Evolutionary conservation across 2,797 vertebrate species (phyloP).

Genomic region (Hephaestus fuliginosus): DNA sequence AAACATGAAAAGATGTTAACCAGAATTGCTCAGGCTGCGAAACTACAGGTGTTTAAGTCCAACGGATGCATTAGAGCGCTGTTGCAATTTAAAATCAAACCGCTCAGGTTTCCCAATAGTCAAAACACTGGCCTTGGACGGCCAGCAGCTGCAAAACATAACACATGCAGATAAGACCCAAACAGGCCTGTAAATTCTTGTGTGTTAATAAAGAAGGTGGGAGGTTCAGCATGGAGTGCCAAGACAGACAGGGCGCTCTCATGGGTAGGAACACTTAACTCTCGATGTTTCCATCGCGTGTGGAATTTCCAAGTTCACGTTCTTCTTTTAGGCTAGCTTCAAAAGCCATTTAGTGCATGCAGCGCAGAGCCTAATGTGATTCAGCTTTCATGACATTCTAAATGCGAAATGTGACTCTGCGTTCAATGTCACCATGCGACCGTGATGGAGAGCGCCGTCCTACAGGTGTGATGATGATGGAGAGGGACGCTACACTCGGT

Average conservation of each 20-base stretch:
- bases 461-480: constrained; percentile 61
- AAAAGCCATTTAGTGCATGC: constrained; percentile 2
- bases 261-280: constrained; percentile 18
- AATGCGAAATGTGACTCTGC: constrained; percentile 20
- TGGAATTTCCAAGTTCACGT: constrained; percentile 4
- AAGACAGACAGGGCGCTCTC: constrained; percentile 36
- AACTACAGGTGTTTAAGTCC: constrained; percentile 40
- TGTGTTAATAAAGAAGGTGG: constrained; percentile 62
- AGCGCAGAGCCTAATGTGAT: not conserved
- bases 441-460: constrained; percentile 42
- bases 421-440: constrained; percentile 18
- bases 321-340: constrained; percentile 6
- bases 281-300: constrained; percentile 15
- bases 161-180: constrained; percentile 58
- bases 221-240: constrained; percentile 31
- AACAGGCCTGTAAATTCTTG: constrained; percentile 49
- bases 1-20: constrained; percentile 75
- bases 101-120: constrained; percentile 71
- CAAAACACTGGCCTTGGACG: constrained; percentile 73
- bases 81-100: constrained; percentile 67
- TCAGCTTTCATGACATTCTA: constrained; percentile 32
- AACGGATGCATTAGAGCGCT: constrained; percentile 57
- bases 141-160: constrained; percentile 67
- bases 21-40: constrained; percentile 53
- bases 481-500: constrained; percentile 45